Conservation (phyloP, 2,797 vertebrate genomes). For the Loriculus beryllinus region DNA sequence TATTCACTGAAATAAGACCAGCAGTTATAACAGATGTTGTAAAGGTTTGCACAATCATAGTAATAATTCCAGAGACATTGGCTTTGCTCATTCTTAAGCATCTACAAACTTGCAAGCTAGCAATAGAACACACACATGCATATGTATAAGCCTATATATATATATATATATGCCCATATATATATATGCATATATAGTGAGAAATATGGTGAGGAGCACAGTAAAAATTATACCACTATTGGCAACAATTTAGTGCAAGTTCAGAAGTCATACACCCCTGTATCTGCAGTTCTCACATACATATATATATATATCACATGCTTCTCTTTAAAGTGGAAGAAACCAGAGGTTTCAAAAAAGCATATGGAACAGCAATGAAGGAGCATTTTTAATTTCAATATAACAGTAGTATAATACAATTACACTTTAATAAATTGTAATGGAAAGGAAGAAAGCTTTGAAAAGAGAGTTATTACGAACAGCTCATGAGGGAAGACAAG, state of each 20-base stretch:
- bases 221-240: not conserved
- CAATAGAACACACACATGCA: not conserved
- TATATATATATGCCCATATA: not conserved
- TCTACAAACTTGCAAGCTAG: not conserved
- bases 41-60: not conserved
- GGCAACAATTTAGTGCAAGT: not conserved
- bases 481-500: not conserved
- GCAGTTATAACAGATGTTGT: not conserved
- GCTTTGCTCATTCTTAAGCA: not conserved
- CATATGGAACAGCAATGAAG: not conserved
- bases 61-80: not conserved
- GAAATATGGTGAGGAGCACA: not conserved
- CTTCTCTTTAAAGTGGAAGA: not conserved
- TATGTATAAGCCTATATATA: not conserved
- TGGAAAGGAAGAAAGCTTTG: not conserved
- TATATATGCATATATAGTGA: not conserved
- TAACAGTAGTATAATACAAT: not conserved
- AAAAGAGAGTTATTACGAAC: not conserved
- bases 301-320: not conserved
- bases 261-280: not conserved
- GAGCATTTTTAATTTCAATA: not conserved
- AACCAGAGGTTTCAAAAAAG: not conserved
- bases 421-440: not conserved
- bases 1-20: not conserved
- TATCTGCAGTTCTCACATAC: not conserved